Base-by-base conservation (phyloP, 2,888 invertebrate genomes). In the Mesochorus sp. region DNA sequence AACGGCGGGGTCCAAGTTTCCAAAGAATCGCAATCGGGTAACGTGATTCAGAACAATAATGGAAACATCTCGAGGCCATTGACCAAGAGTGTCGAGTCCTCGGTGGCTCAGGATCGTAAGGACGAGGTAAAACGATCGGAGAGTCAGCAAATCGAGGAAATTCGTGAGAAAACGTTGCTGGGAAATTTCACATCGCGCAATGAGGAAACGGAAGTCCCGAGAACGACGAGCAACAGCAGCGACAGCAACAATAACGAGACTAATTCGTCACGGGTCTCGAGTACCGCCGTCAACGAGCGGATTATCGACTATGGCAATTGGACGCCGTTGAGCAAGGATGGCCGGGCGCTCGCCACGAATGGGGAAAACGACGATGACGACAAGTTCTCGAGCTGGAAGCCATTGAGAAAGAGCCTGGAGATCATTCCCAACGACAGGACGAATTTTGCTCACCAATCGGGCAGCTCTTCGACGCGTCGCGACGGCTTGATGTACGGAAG, bases 341-440 rank as follows among this genome's bases (percentile, higher is more conserved):
- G 85, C 0, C 81, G 82, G 47, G 83, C 81, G 0, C 68, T 85
- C 2, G 81, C 76, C 5, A 62, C 59, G 1, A 68, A 81, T 14
- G 77, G 83, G 8, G 55, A 82, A 12, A 80, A 78, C 0, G 81
- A 82, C 3, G 86, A 86, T 10, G 81, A 84, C 3, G 86, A 86
- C n/a, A 82, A 84, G 34, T 85, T 87, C 31, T 80, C 68, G 2
- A 86, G 78, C 26, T 89, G 94, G 83, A 93, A 93, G 81, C 94
- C 94, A 0, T 92, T 94, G 6, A 92, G 92, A 61, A 92, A 92
- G 67, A 92, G 93, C 85, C 91, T 92, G 0, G 92, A 93, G 0
- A 92, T 92, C 79, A 92, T 92, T 2, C 92, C 62, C 0, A 84
- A 82, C 4, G 83, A 82, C 4, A 77, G 82, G 5, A 82, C 79